These are phyloP conservation scores for Acipenser oxyrinchus DNA, from an alignment of 2,797 vertebrate genomes.

Conservation along the genomic window DNA sequence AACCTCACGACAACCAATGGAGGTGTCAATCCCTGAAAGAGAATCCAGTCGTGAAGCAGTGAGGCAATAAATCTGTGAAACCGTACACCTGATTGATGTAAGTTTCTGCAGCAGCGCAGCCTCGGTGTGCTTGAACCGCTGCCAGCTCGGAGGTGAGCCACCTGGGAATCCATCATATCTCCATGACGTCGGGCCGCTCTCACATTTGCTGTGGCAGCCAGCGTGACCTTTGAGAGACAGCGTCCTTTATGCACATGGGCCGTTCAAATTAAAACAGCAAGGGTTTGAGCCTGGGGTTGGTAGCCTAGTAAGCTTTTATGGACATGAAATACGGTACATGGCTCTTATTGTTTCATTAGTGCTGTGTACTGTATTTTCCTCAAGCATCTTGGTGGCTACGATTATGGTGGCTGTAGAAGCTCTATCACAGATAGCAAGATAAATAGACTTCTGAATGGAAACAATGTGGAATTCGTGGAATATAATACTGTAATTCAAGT, in stretches of 20 bases:
- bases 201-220: not conserved
- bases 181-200: not conserved
- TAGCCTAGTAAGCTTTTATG: not conserved
- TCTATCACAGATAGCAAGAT: too few relatives aligned
- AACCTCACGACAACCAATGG: not conserved
- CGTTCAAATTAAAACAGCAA: not conserved
- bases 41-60: not conserved
- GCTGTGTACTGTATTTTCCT: too few relatives aligned
- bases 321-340: too few relatives aligned
- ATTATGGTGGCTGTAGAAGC: too few relatives aligned
- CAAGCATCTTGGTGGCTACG: too few relatives aligned
- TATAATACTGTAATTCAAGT: too few relatives aligned
- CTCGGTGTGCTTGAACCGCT: not conserved
- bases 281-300: not conserved
- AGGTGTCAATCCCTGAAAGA: not conserved
- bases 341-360: too few relatives aligned
- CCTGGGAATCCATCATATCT: not conserved
- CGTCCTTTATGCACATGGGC: not conserved
- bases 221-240: not conserved
- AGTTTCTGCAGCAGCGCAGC: not conserved
- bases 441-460: too few relatives aligned
- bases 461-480: too few relatives aligned
- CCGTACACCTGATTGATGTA: not conserved
- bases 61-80: not conserved
- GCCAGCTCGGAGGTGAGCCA: not conserved